Conservation (phyloP, 1,140 invertebrate genomes). For the Drosophila sproati region DNA sequence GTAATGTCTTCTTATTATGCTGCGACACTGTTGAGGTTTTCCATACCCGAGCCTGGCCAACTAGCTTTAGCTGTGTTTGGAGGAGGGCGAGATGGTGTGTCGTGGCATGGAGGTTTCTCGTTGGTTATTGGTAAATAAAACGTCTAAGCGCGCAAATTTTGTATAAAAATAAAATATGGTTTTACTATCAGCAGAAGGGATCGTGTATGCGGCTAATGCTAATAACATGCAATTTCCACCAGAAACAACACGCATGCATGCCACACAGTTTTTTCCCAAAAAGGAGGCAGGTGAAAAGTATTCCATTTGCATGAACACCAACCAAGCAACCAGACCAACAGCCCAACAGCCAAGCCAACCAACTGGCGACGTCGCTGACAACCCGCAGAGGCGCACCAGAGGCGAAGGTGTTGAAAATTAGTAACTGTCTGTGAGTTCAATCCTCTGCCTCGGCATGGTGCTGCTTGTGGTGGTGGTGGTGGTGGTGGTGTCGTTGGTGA, state of each 20-base stretch:
- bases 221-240: conserved; percentile 80
- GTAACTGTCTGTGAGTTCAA: conserved; percentile 57
- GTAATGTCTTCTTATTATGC: conserved; percentile 82
- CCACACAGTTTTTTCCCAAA: conserved; percentile 47
- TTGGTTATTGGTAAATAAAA: conserved; percentile 78
- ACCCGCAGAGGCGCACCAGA: conserved; percentile 31
- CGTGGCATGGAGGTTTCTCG: conserved; percentile 38
- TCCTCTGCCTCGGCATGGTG: conserved; percentile 14
- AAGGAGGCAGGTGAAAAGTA: conserved; percentile 80
- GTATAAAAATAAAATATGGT: conserved; percentile 78
- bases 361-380: conserved; percentile 45
- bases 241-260: conserved; percentile 61
- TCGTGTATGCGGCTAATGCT: conserved; percentile 80
- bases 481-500: not conserved
- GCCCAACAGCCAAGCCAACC: conserved; percentile 24
- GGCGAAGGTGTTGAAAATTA: conserved; percentile 79
- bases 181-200: conserved; percentile 75
- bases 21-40: conserved; percentile 70
- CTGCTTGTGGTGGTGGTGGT: conserved; percentile 6
- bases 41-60: conserved; percentile 11
- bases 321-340: conserved; percentile 19
- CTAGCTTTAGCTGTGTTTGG: conserved; percentile 1
- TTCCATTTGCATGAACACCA: conserved; percentile 79
- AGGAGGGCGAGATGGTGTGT: conserved; percentile 8
- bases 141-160: conserved; percentile 77